These are phyloP conservation scores for Cyrtonyx montezumae DNA, from an alignment of 2,113 vertebrate genomes.

Conservation along the genomic window DNA sequence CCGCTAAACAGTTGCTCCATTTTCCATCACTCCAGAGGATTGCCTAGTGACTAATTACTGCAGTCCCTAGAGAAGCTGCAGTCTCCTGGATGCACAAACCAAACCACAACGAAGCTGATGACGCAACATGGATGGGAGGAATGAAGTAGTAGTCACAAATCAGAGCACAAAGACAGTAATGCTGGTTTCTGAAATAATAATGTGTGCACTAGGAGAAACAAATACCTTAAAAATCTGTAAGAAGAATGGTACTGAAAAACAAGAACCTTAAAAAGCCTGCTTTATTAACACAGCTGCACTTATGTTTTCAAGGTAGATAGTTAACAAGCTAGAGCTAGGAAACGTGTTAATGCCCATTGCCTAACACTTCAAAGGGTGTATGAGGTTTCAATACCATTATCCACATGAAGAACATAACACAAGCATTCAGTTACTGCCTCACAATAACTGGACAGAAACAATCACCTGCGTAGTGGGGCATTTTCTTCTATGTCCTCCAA, in stretches of 20 bases:
- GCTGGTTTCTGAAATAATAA: rapidly evolving
- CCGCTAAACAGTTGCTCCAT: neutral
- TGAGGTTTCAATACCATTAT: neutral
- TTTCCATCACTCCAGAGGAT: neutral
- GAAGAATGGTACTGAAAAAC: neutral
- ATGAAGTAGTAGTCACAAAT: neutral
- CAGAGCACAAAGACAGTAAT: neutral
- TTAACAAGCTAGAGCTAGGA: neutral
- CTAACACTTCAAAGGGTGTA: rapidly evolving
- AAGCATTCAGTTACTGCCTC: neutral
- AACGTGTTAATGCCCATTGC: neutral
- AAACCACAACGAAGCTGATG: neutral
- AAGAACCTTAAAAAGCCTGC: neutral
- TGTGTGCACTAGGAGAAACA: neutral
- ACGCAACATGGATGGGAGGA: neutral
- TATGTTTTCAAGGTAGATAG: neutral
- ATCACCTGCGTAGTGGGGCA: constrained; percentile 93
- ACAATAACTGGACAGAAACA: neutral
- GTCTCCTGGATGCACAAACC: neutral
- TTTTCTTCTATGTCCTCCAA: constrained; percentile 99
- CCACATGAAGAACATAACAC: neutral
- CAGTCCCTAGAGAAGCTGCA: neutral
- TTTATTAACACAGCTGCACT: neutral
- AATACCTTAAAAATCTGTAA: neutral
- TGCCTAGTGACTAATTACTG: neutral